These are phyloP conservation scores for Limenitis camilla DNA, from an alignment of 2,888 invertebrate species.

Conservation along the genomic window DNA sequence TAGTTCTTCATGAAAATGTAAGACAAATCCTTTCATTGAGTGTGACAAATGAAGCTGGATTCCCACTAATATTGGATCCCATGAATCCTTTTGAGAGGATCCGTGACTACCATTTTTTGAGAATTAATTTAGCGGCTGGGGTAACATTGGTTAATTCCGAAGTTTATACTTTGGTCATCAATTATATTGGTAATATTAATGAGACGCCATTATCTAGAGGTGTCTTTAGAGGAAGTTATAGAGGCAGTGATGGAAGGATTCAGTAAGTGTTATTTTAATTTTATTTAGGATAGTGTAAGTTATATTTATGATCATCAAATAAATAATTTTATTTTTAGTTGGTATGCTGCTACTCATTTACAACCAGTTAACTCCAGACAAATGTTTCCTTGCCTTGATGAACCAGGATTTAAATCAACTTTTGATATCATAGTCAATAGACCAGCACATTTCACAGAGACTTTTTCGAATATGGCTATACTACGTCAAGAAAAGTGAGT, in stretches of 20 bases:
- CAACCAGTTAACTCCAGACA: conserved; percentile 85
- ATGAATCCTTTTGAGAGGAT: conserved; percentile 39
- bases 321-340: conserved; percentile 57
- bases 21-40: conserved; percentile 37
- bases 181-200: conserved; percentile 60
- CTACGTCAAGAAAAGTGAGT: conserved; percentile 36
- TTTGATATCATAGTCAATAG: conserved; percentile 73
- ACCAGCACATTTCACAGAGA: conserved; percentile 42
- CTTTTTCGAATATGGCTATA: conserved; percentile 57
- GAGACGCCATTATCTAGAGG: conserved; percentile 62
- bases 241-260: conserved; percentile 35
- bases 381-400: conserved; percentile 89
- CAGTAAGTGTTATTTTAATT: conserved; percentile 41
- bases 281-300: not conserved
- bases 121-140: conserved; percentile 45
- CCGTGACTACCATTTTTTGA: conserved; percentile 46
- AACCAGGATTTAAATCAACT: conserved; percentile 77
- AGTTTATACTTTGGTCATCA: conserved; percentile 40
- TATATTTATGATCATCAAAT: not conserved
- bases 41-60: conserved; percentile 30
- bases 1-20: conserved; percentile 60
- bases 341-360: conserved; percentile 85
- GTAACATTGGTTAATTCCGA: conserved; percentile 34
- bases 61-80: conserved; percentile 30
- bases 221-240: conserved; percentile 59